phyloP scores from a whole-genome alignment of 2,797 vertebrate genomes.

The Clarias fuscus region DNA sequence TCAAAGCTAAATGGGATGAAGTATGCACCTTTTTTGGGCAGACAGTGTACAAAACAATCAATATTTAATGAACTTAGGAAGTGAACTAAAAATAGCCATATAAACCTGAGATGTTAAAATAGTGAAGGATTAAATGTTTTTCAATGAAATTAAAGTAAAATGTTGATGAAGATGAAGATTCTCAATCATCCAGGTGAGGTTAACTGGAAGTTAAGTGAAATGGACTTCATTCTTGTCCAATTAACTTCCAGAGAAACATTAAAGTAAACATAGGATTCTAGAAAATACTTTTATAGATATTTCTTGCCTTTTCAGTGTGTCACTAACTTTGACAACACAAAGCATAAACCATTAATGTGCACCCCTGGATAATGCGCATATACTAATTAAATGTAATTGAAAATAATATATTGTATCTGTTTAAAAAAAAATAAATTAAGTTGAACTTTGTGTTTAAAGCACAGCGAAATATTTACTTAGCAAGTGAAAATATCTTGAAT shows the following conservation, averaged over 20 bases:
- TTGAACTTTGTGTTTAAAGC: not conserved
- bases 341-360: not conserved
- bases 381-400: not conserved
- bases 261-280: not conserved
- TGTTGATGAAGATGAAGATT: no score
- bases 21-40: not conserved
- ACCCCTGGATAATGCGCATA: not conserved
- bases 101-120: slow-evolving; percentile 7
- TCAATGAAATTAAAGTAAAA: not conserved
- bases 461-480: not conserved
- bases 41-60: no score
- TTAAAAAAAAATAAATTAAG: not conserved
- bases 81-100: not conserved
- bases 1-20: not conserved
- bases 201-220: no score
- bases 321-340: not conserved
- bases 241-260: no score
- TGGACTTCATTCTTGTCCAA: no score
- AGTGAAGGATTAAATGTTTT: not conserved
- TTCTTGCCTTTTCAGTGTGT: not conserved
- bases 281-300: not conserved
- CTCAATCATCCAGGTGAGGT: no score
- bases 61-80: not conserved
- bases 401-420: not conserved
- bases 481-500: not conserved